These are phyloP conservation scores for Phalacrocorax pelagicus DNA, from an alignment of 2,113 vertebrate species.

Conservation along the genomic window DNA sequence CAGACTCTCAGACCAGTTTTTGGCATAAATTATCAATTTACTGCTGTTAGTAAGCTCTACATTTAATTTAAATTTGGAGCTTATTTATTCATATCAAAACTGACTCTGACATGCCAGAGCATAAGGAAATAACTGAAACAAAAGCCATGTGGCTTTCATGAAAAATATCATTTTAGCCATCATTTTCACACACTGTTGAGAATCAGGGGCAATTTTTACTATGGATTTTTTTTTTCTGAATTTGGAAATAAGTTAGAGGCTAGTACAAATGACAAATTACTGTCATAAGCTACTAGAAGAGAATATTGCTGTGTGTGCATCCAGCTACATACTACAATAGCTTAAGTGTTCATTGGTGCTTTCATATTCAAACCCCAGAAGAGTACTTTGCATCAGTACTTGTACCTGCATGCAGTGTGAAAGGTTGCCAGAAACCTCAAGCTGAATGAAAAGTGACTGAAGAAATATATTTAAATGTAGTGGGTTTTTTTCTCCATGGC, in stretches of 20 bases:
- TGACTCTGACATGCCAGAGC: background rate
- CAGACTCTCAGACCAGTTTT: background rate
- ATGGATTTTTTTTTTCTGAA: background rate
- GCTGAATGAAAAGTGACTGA: background rate
- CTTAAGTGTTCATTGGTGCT: background rate
- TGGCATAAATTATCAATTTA: background rate
- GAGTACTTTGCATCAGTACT: background rate
- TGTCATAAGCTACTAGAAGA: background rate
- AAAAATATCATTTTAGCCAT: background rate
- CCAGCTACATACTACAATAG: background rate
- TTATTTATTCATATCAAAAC: background rate
- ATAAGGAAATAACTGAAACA: background rate
- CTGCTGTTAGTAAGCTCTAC: background rate
- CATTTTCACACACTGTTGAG: background rate
- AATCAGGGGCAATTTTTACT: background rate
- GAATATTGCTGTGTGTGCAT: background rate
- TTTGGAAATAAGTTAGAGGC: background rate
- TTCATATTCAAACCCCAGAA: background rate
- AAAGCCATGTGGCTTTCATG: background rate
- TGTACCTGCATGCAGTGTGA: background rate
- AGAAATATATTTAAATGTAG: background rate
- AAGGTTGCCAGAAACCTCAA: background rate
- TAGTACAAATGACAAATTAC: background rate
- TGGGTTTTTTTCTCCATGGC: accelerated
- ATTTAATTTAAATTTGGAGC: background rate